Conservation (phyloP, 2,888 invertebrate genomes). For the Muscina levida region DNA sequence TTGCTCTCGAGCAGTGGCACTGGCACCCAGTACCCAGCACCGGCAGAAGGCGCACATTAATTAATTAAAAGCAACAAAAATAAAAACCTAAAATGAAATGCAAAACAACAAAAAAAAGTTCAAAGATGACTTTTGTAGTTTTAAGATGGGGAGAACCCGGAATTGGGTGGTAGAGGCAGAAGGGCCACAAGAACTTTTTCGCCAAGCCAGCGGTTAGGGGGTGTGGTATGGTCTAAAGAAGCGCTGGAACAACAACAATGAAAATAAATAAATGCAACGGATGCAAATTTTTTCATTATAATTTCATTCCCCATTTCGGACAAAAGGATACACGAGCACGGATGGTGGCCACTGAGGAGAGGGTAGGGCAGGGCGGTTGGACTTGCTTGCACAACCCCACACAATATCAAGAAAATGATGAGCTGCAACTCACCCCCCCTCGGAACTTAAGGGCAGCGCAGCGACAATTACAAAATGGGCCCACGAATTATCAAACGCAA, state of each 20-base stretch:
- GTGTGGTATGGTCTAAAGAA: conserved; percentile 31
- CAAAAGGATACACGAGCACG: conserved; percentile 32
- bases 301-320: conserved; percentile 37
- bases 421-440: background rate
- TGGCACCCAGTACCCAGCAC: no score
- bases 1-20: conserved; percentile 23
- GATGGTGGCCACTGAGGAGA: conserved; percentile 22
- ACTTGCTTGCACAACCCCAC: background rate
- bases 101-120: conserved; percentile 53
- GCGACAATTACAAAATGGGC: conserved; percentile 11
- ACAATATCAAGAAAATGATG: background rate
- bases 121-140: conserved; percentile 64
- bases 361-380: conserved; percentile 30
- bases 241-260: conserved; percentile 36
- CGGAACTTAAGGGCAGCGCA: conserved; percentile 25
- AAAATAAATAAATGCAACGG: conserved; percentile 65
- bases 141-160: conserved; percentile 53
- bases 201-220: conserved; percentile 34
- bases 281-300: conserved; percentile 58
- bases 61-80: conserved; percentile 64
- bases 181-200: conserved; percentile 53
- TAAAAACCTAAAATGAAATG: conserved; percentile 38
- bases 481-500: conserved; percentile 23
- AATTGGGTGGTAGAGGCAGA: background rate
- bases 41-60: conserved; percentile 58